These are phyloP conservation scores for Deroplatys truncata DNA, from an alignment of 2,888 invertebrate genomes.

Conservation along the genomic window DNA sequence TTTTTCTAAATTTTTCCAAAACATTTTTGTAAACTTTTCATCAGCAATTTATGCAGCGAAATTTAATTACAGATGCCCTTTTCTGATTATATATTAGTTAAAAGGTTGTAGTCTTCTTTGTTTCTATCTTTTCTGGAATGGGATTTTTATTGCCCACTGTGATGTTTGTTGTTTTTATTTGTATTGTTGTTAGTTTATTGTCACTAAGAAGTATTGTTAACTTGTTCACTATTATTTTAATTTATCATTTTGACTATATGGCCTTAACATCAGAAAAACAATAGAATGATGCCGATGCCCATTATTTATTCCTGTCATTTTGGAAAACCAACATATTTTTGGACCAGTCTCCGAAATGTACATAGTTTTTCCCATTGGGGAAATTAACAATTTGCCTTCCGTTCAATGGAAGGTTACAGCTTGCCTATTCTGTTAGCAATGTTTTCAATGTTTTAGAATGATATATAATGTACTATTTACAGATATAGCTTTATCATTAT, in stretches of 20 bases:
- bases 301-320: conserved; percentile 12
- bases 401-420: conserved; percentile 23
- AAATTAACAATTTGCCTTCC: conserved; percentile 16
- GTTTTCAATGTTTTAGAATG: conserved; percentile 1
- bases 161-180: not conserved
- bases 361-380: conserved; percentile 19
- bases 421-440: conserved; percentile 20
- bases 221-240: not conserved
- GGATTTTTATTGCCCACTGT: not conserved
- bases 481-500: not conserved
- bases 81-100: not conserved
- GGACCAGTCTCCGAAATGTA: conserved; percentile 13
- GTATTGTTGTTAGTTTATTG: not conserved
- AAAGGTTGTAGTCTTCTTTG: not conserved
- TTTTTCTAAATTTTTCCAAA: not conserved
- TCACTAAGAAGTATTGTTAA: not conserved
- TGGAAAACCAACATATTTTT: not conserved
- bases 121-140: not conserved
- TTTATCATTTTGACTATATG: not conserved
- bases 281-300: not conserved
- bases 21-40: not conserved
- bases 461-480: not conserved
- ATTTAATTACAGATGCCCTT: not conserved
- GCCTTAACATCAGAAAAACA: not conserved
- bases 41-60: not conserved